Base-by-base conservation (phyloP, 2,113 vertebrate genomes). In the Daboia siamensis region DNA sequence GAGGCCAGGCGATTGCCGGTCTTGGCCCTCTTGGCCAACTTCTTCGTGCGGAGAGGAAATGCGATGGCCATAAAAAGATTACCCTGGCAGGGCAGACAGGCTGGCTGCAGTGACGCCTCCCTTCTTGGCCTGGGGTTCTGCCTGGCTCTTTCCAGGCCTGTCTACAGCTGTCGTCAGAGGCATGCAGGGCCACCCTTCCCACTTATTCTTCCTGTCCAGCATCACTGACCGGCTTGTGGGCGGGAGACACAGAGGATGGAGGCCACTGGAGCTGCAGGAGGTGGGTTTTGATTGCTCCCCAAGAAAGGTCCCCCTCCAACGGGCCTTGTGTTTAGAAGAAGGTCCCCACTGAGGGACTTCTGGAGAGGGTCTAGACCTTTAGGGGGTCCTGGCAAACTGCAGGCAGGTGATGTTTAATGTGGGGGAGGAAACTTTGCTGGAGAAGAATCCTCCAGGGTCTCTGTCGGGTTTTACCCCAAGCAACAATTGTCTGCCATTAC, bases 401-500 rank as follows among this genome's bases (percentile, higher is more conserved):
- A 9, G 57, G 57, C 26, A 29, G 61, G 61, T 13, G 61, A 29
- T 29, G 26, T 4, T 64, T 29, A 10, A 64, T 13, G 10, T 26
- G 61, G 56, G 20, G 56, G 21, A 11, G 26, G 96, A 96, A 96
- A 96, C 93, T 91, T 95, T 93, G n/a, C 80, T 86, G 94, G 96
- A 96, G 97, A 96, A 54, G 8, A 39, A 54, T 44, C 94, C 95
- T 96, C 96, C 96, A 94, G 94, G 95, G 96, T 96, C 96, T 95
- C 96, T 92, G 88, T 93, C 96, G 95, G 93, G 96, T 97, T 96
- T 93, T 96, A 95, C 94, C 95, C 86, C 94, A 97, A 97, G 97
- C 97, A 97, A 97, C 97, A 97, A 89, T 88, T 94, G 94, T 93
- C 29, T 96, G 95, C 96, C 97, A 96, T 97, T 95, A 95, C 94